Conservation (phyloP, 2,113 vertebrate species). For the Poeciliopsis prolifica region DNA sequence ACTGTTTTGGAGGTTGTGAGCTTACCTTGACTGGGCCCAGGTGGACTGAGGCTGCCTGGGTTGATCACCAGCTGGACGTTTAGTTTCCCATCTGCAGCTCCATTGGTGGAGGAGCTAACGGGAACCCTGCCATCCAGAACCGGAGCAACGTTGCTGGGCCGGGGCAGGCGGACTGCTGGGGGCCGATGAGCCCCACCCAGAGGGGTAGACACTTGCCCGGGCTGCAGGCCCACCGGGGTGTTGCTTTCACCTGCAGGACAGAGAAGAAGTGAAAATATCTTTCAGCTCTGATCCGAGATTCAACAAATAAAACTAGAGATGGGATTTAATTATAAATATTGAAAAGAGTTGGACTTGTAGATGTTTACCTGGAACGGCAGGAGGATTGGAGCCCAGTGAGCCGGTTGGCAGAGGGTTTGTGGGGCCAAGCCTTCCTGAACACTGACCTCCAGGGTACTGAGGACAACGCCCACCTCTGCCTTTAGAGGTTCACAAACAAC, state of each 20-base stretch:
- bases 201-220: background rate
- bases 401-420: background rate
- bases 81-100: conserved; percentile 8
- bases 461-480: conserved; percentile 10
- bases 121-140: conserved; percentile 9
- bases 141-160: conserved; percentile 6
- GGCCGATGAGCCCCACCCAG: background rate
- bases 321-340: background rate
- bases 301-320: background rate
- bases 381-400: conserved; percentile 2
- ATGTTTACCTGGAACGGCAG: background rate
- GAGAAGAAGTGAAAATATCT: background rate
- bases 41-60: background rate
- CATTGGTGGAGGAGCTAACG: conserved; percentile 6
- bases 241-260: conserved; percentile 19
- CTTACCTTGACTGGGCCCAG: conserved; percentile 34
- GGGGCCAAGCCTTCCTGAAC: background rate
- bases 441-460: conserved; percentile 19
- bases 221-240: background rate
- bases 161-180: conserved; percentile 2
- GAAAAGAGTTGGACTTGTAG: background rate
- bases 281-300: background rate
- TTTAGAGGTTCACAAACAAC: background rate
- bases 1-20: background rate
- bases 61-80: conserved; percentile 30